Base-by-base conservation (phyloP, 2,797 vertebrate species). In the Steatocranus sp. region DNA sequence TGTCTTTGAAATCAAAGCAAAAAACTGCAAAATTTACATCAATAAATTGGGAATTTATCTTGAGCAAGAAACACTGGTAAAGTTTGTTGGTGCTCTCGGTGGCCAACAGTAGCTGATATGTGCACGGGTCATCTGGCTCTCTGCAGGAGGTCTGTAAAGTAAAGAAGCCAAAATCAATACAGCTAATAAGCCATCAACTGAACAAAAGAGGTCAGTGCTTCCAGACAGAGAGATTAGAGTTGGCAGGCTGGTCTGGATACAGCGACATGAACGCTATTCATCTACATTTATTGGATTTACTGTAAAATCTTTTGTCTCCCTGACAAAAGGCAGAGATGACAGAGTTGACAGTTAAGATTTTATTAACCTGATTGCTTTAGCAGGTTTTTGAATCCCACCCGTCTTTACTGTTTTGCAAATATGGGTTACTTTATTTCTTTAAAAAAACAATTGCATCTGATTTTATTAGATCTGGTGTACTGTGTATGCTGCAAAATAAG, bases 131-230 rank as follows among this genome's bases (percentile, higher is more conserved):
- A 85, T 89, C 87, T 85, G 88, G 76, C 85, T 83, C 90, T 41
- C 92, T 70, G 90, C 91, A 92, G 91, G 88, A 92, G 91, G 86
- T 86, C 85, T 79, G 80, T 75, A 73, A 80, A 84, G 88, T 83
- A 89, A 92, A 93, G 78, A 75, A 91, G 91, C 89, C 89, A 90
- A 93, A 94, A 95, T 95, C 95, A 94, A 95, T 95, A 91, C 51
- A 77, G 89, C 75, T 92, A 92, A 94, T 94, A 89, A 94, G 91
- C 91, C 87, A 84, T 92, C 92, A 91, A 85, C 6, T 82, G 89
- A 89, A 88, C 88, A 88, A 94, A 95, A 75, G 89, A 94, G 95
- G 95, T 95, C 95, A 95, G 76, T 11, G 91, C 89, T 83, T 88
- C 89, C 89, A 93, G 93, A 92, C 91, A 88, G 83, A 75, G 81